A percentile compares a stretch with the other conserved stretches of the same genome.
phyloP scores from a whole-genome alignment of 2,888 invertebrate species.

The Cephus sareptanus region DNA sequence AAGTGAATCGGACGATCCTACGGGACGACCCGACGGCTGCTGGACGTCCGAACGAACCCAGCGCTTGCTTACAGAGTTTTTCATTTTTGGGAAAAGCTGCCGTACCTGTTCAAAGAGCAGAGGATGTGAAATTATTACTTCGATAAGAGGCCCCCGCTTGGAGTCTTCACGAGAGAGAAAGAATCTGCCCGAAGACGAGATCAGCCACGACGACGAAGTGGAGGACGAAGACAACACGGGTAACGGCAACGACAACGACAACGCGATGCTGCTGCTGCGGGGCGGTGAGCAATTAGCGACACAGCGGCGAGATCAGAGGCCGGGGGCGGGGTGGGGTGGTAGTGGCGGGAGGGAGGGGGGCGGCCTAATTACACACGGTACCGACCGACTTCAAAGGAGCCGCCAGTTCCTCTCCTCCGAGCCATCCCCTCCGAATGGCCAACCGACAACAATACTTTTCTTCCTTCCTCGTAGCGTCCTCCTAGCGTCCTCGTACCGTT shows the following conservation, averaged over 20 bases:
- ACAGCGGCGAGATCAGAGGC: constrained; percentile 63
- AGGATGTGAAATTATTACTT: neutral
- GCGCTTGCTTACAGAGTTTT: neutral
- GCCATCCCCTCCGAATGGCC: constrained; percentile 50
- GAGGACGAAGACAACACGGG: neutral
- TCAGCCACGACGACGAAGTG: neutral
- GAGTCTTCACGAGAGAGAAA: neutral
- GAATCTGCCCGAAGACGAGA: neutral
- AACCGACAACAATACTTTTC: constrained; percentile 53
- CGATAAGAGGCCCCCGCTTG: neutral
- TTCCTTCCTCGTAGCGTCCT: constrained; percentile 41
- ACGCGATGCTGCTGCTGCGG: constrained; percentile 55
- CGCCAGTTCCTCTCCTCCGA: constrained; percentile 59
- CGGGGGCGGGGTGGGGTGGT: constrained; percentile 51
- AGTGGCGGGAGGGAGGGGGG: constrained; percentile 30
- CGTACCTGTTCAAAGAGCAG: neutral
- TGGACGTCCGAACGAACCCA: neutral
- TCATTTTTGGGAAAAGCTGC: neutral
- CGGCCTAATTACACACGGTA: constrained; percentile 64
- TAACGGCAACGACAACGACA: constrained; percentile 25
- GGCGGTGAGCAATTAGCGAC: constrained; percentile 64
- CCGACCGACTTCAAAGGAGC: constrained; percentile 63
- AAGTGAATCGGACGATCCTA: neutral
- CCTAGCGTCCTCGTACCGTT: neutral
- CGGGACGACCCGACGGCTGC: neutral